Base-by-base conservation (phyloP, 2,888 invertebrate genomes). In the Chymomyza amoena region DNA sequence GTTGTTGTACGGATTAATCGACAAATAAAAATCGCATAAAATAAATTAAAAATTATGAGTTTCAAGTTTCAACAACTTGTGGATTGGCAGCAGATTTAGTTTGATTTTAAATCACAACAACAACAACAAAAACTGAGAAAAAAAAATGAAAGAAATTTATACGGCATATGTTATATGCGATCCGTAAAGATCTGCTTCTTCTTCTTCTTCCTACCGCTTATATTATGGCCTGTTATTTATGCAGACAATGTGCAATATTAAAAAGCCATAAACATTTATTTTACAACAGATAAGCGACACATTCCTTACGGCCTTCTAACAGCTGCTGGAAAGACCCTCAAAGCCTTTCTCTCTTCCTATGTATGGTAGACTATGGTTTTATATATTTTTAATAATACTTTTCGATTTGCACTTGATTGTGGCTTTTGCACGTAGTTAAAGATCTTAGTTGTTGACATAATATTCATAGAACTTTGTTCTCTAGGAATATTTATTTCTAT, bases 11-110 rank as follows among this genome's bases (percentile, higher is more conserved):
- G 77, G 80, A 80, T 82, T 80, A 89, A 89, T 89, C 90, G 84
- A 81, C 82, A 89, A 89, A 89, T 89, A 83, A 89, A 89, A 89
- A 89, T 89, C 89, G 80, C 84, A 84, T 87, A 82, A 89, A 89
- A 89, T 89, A 89, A 89, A 89, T 89, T 89, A 88, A 87, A 89
- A 89, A 87, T 89, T 84, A 88, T 87, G 88, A 84, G 84, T 84
- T 84, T 84, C 86, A 87, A 83, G 84, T 84, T 84, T 85, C 88
- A 87, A 87, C 87, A 82, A 74, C 75, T 78, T 77, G 80, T 66
- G 82, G 82, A 87, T 84, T 84, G 82, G 85, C 83, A 83, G 83
- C 87, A 87, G 83, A 83, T 83, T 83, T 87, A 73, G 78, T 83
- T 83, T 83, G 83, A 87, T 87, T 83, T 83, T 78, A 87, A 83